phyloP scores from a whole-genome alignment of 2,113 vertebrate species.

The Anser brachyrhynchus region DNA sequence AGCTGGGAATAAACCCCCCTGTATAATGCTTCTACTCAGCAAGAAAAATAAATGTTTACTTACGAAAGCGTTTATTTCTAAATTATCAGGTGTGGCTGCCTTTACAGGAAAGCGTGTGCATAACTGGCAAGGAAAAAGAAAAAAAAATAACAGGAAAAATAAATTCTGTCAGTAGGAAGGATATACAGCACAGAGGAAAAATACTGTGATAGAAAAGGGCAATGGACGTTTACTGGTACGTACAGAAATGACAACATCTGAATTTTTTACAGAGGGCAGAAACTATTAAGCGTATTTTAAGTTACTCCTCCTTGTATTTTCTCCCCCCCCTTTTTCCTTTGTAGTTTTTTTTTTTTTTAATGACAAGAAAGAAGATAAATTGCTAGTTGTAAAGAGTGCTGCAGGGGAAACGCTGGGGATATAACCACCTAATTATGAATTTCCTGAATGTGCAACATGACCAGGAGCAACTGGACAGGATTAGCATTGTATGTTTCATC shows the following conservation, averaged over 20 bases:
- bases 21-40: neutral
- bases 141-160: conserved; percentile 29
- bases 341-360: conserved; percentile 15
- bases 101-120: conserved; percentile 25
- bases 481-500: conserved; percentile 66
- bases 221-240: conserved; percentile 32
- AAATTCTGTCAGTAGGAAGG: conserved; percentile 39
- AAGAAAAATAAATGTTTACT: conserved; percentile 52
- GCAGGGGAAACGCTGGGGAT: conserved; percentile 70
- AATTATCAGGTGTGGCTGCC: conserved; percentile 44
- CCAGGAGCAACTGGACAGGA: conserved; percentile 74
- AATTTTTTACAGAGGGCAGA: neutral
- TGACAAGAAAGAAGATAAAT: conserved; percentile 59
- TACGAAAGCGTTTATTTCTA: neutral
- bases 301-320: conserved; percentile 9
- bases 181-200: conserved; percentile 31
- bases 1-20: neutral
- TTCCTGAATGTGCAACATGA: conserved; percentile 78
- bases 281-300: conserved; percentile 31
- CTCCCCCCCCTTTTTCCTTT: neutral
- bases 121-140: conserved; percentile 20
- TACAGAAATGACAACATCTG: conserved; percentile 26
- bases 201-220: conserved; percentile 42
- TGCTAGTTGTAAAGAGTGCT: conserved; percentile 58
- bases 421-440: conserved; percentile 78